Percentiles rank a stretch among this genome's conserved stretches.
Evolutionary conservation across 2,888 invertebrate genomes (phyloP).

Genomic region (Coenonympha glycerion): DNA sequence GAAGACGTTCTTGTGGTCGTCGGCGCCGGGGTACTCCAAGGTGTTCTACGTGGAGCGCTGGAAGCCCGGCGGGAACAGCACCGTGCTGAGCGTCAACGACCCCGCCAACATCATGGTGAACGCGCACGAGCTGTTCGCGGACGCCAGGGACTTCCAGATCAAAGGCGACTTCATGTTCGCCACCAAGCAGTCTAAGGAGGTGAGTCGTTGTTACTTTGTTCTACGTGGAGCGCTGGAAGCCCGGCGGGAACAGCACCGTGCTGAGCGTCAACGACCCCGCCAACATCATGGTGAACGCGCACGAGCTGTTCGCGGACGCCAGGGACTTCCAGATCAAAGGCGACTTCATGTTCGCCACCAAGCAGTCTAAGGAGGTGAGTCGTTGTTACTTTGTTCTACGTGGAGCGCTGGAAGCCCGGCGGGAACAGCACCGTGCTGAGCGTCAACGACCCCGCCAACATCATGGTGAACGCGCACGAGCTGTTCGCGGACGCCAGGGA

Average conservation of each 20-base stretch:
- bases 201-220: too few species aligned
- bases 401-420: slow-evolving; percentile 79
- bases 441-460: slow-evolving; percentile 69
- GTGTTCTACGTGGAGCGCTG: slow-evolving; percentile 82
- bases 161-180: slow-evolving; percentile 91
- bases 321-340: slow-evolving; percentile 89
- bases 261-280: slow-evolving; percentile 77
- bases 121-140: slow-evolving; percentile 75
- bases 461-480: slow-evolving; percentile 63
- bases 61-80: slow-evolving; percentile 78
- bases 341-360: slow-evolving; percentile 90
- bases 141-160: slow-evolving; percentile 87
- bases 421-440: slow-evolving; percentile 82
- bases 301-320: slow-evolving; percentile 79
- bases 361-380: slow-evolving; percentile 78
- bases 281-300: slow-evolving; percentile 64
- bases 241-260: slow-evolving; percentile 80
- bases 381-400: too few species aligned
- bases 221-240: slow-evolving; percentile 81
- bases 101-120: slow-evolving; percentile 65
- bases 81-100: slow-evolving; percentile 80
- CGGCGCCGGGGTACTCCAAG: slow-evolving; percentile 61
- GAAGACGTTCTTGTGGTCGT: slow-evolving; percentile 85
- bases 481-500: slow-evolving; percentile 84
- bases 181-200: slow-evolving; percentile 79